Conservation (phyloP, 2,888 invertebrate genomes). For the Serrognathus titanus region DNA sequence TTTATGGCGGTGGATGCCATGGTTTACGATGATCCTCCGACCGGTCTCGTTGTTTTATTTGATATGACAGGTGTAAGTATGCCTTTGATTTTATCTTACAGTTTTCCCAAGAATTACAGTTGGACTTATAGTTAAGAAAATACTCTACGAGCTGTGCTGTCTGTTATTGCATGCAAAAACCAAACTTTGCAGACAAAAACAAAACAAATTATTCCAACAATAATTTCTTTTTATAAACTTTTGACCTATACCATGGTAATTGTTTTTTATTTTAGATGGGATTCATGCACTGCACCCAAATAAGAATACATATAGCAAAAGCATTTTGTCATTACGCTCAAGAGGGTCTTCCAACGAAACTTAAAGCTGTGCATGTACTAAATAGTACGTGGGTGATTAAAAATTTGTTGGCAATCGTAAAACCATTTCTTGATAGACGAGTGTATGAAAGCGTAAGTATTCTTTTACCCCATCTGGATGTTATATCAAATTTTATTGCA, state of each 20-base stretch:
- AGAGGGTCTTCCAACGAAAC: constrained; percentile 64
- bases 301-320: constrained; percentile 46
- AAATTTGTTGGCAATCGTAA: constrained; percentile 49
- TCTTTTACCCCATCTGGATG: neutral
- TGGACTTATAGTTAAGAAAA: too few species aligned
- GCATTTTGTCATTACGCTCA: constrained; percentile 67
- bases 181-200: too few species aligned
- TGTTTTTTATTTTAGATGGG: constrained; percentile 22
- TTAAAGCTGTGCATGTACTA: constrained; percentile 64
- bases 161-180: too few species aligned
- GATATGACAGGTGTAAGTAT: neutral
- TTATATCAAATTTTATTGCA: constrained; percentile 41
- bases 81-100: too few species aligned
- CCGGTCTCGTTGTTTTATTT: neutral
- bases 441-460: too few species aligned
- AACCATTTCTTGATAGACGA: constrained; percentile 35
- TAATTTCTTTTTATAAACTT: too few species aligned
- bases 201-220: too few species aligned
- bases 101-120: too few species aligned
- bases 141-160: too few species aligned
- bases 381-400: constrained; percentile 54
- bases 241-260: too few species aligned
- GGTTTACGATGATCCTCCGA: neutral
- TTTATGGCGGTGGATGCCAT: neutral
- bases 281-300: constrained; percentile 34